Evolutionary conservation across 1,140 invertebrate species (phyloP), one percentile per base, ranked within the genome.

Genomic region (Harpegnathos saltator): DNA sequence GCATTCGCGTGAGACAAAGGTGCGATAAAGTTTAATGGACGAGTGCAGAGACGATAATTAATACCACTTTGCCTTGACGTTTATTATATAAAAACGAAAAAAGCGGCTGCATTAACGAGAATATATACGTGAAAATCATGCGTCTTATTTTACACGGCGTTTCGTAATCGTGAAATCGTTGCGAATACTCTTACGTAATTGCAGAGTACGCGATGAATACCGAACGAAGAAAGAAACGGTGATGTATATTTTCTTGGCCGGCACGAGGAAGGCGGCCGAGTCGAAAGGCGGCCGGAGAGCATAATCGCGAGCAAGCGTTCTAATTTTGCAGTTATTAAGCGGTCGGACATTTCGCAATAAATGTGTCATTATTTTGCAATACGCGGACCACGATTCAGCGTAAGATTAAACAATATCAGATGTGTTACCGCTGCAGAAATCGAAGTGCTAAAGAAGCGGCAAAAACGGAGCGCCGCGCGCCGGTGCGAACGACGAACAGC

Each of bases 141-240:
- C 33, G 52, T 22, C 63, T 78, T 56, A 69, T 78, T 69, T 78
- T 69, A 69, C 75, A 29, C 73, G 19, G 22, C 19, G 65, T 80
- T 80, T 80, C 75, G 65, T 80, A 80, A 80, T 80, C 65, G 75
- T 48, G 75, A 80, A 80, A 80, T 80, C 75, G 75, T 80, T 59
- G 75, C 65, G 65, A 33, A 24, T 58, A 71, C 75, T 69, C 65
- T 80, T 80, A 71, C 75, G n/a, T 80, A 80, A 80, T 80, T 71
- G 75, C 75, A 58, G 75, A 69, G 75, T 71, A 48, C 75, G 66
- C 75, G 65, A 38, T 58, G 75, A 58, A 71, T 80, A 19, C 73
- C 65, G 75, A 58, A 17, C 54, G 75, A 78, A 58, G 56, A 29
- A 54, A 66, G 44, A 24, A 44, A 19, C 48, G 15, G 26, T 22